phyloP scores from a whole-genome alignment of 1,140 invertebrate species.

The Glossosoma conforme region DNA sequence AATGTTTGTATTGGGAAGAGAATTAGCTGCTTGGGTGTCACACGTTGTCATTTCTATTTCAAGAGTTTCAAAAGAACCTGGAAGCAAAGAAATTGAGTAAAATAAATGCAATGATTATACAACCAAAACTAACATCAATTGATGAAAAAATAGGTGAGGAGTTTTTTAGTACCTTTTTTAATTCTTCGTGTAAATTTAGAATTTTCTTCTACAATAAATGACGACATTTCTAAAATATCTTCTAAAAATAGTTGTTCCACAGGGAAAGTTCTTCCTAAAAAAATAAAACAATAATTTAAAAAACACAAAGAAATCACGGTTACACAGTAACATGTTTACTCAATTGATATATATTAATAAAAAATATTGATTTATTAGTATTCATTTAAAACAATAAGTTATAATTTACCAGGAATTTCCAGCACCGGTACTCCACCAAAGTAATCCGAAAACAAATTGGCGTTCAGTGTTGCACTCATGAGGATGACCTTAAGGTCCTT shows the following conservation, averaged over 20 bases:
- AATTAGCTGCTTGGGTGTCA: constrained; percentile 49
- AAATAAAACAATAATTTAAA: constrained; percentile 6
- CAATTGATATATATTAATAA: neutral
- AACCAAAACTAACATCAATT: neutral
- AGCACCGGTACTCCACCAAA: constrained; percentile 66
- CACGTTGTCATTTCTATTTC: constrained; percentile 57
- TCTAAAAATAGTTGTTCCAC: constrained; percentile 76
- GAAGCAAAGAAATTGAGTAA: constrained; percentile 20
- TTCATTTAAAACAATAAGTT: constrained; percentile 6
- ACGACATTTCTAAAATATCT: constrained; percentile 64
- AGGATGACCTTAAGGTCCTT: constrained; percentile 75
- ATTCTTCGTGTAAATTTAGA: constrained; percentile 62
- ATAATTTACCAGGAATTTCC: constrained; percentile 61
- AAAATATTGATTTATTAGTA: neutral
- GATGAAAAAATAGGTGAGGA: constrained; percentile 5
- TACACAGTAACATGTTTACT: no score
- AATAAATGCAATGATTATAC: neutral
- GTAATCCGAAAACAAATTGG: constrained; percentile 72
- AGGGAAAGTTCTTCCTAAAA: constrained; percentile 65
- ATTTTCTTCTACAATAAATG: constrained; percentile 68
- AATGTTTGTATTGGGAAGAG: constrained; percentile 55
- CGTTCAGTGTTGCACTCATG: constrained; percentile 85
- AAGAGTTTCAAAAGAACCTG: constrained; percentile 46
- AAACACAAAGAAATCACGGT: neutral
- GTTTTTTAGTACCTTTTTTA: constrained; percentile 45